Evolutionary conservation across 2,113 vertebrate species (phyloP).

Genomic region (Anoura caudifer): DNA sequence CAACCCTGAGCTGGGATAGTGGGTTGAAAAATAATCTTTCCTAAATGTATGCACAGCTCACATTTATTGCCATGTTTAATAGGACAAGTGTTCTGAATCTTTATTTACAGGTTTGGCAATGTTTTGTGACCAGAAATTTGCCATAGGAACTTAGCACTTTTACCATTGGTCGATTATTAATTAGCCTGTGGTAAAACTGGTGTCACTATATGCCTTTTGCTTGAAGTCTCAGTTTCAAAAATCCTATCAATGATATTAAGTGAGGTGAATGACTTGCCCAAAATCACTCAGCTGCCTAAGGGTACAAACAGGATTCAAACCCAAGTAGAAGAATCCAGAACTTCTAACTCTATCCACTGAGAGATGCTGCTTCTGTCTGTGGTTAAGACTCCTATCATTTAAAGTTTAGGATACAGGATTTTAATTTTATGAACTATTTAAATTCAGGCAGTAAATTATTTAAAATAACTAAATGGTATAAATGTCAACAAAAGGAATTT

Average conservation of each 20-base stretch:
- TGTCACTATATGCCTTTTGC: background rate
- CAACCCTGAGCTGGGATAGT: background rate
- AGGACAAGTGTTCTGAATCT: background rate
- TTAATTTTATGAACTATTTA: background rate
- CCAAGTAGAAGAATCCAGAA: background rate
- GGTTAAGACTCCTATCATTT: background rate
- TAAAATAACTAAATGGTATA: background rate
- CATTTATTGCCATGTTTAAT: background rate
- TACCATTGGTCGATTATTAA: background rate
- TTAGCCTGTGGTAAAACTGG: no score
- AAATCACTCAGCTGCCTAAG: background rate
- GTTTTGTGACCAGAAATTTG: background rate
- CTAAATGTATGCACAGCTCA: background rate
- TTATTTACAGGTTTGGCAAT: background rate
- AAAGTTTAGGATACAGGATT: background rate
- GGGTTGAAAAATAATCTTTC: background rate
- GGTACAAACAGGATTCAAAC: background rate
- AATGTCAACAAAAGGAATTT: background rate
- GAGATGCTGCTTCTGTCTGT: background rate
- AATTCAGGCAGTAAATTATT: background rate
- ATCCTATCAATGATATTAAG: background rate
- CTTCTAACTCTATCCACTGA: background rate
- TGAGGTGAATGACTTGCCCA: background rate
- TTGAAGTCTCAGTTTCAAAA: background rate
- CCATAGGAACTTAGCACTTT: background rate